Evolutionary conservation across 2,888 invertebrate genomes (phyloP), one percentile per base, ranked within the genome.

Genomic region (Eristalis pertinax): DNA sequence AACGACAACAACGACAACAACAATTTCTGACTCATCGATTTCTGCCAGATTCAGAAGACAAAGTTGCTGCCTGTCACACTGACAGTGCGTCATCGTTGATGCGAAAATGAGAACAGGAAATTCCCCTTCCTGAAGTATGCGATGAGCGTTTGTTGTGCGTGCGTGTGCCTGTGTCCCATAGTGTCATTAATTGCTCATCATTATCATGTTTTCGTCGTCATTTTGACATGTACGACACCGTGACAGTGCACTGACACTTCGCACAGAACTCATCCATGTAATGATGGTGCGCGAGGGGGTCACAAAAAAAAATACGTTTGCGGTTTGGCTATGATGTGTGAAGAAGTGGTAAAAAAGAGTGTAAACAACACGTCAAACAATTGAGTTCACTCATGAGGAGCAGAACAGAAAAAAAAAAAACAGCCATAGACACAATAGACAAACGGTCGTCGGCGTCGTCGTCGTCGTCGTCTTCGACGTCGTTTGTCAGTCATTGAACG

Each of bases 31-130:
- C 60, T 60, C 60, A 60, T 29, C 24, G 60, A 13, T 13, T 32
- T 32, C 24, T 24, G 60, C 1, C 19, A 50, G 19, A 35, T 50
- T 15, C 29, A 38, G 29, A 19, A 50, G 72, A 38, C 38, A 38
- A 38, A 13, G 38, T 38, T 72, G 41, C 32, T 10, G 32, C 32
- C 32, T 32, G 32, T 32, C 32, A 32, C 32, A 32, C 32, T 73
- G 65, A 82, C 67, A 80, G 87, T 87, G 87, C 87, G 87, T 87
- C 87, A 87, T 80, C 75, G 50, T 19, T 19, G 79, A 60, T 35
- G 65, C 22, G 65, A 63, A 58, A 86, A 79, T 80, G 79, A 73
- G 87, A 84, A 87, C 87, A 87, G 87, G 87, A 87, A 87, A 87
- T 87, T 87, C 87, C 84, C 86, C 86, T 79, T 29, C 83, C 72